Percentiles rank a stretch among this genome's conserved stretches.
These are phyloP conservation scores for Cynopterus sphinx DNA, from an alignment of 2,797 vertebrate species.

Conservation along the genomic window DNA sequence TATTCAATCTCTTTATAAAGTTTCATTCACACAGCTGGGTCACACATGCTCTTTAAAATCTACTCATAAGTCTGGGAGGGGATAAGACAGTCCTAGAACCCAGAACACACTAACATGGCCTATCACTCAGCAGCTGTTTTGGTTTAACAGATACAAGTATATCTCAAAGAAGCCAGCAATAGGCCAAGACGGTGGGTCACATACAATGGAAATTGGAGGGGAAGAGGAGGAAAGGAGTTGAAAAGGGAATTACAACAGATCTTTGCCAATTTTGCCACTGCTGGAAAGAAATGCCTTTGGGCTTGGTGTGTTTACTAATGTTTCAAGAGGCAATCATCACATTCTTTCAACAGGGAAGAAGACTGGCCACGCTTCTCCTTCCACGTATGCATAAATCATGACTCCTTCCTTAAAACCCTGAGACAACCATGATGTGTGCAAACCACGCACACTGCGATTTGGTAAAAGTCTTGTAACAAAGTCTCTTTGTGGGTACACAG, in stretches of 20 bases:
- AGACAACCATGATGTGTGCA: background rate
- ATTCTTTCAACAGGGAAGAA: background rate
- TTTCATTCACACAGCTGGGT: background rate
- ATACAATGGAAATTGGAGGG: background rate
- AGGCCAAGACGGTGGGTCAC: background rate
- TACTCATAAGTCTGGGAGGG: background rate
- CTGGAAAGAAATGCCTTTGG: background rate
- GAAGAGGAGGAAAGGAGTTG: background rate
- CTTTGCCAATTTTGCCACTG: background rate
- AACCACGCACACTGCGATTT: background rate
- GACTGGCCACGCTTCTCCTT: background rate
- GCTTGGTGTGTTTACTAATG: background rate
- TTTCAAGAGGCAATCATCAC: background rate
- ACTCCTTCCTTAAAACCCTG: background rate
- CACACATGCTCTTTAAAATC: background rate
- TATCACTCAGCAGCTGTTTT: background rate
- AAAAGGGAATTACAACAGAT: background rate
- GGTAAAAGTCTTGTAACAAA: background rate
- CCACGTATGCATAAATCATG: background rate
- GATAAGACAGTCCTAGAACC: background rate
- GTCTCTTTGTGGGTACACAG: background rate
- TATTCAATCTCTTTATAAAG: background rate
- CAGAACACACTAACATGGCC: background rate
- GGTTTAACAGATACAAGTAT: background rate
- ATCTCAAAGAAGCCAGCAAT: background rate